Base-by-base conservation (phyloP, 2,113 vertebrate genomes). In the Lophotis ruficrista region DNA sequence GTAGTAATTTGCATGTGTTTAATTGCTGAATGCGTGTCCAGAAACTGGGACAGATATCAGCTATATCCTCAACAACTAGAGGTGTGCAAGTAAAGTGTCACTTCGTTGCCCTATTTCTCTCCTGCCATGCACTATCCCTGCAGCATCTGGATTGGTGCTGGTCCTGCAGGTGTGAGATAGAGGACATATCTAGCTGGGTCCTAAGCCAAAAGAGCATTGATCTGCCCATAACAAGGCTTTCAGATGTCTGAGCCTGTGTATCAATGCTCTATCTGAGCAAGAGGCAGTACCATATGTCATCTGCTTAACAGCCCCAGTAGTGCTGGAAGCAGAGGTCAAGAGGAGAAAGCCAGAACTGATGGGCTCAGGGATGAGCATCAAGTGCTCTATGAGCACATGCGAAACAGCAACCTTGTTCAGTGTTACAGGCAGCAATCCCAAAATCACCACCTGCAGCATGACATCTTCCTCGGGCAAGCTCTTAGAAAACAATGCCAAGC, bases 1-100 rank as follows among this genome's bases (percentile, higher is more conserved):
- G 25, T 41, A 83, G 71, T 80, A 96, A 97, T 96, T 96, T 94
- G 80, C 94, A 94, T 86, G 77, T 70, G 50, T 95, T 95, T 97
- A 97, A 97, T 95, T 96, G 94, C 95, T 91, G 65, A 87, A 87
- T 61, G 35, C 66, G 76, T 66, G 87, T 57, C 83, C 86, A 92
- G 91, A 94, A 96, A 94, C 85, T 96, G 84, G 93, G 96, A 76
- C 94, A 93, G 86, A 64, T 91, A 83, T 75, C 61, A 20, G 57
- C 80, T 70, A 35, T 78, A 73, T 75, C 73, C 95, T 95, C 62
- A 66, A 33, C 60, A 70, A 10, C 17, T 35, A 78, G 4, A 45
- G 61, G 45, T 6, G 56, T 66, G 69, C 23, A 17, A 69, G 65
- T 41, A 35, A 70, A 83, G 80, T 15, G 50, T 66, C 31, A 57